Evolutionary conservation across 2,113 vertebrate species (phyloP).

Genomic region (Herpetotheres cachinnans): DNA sequence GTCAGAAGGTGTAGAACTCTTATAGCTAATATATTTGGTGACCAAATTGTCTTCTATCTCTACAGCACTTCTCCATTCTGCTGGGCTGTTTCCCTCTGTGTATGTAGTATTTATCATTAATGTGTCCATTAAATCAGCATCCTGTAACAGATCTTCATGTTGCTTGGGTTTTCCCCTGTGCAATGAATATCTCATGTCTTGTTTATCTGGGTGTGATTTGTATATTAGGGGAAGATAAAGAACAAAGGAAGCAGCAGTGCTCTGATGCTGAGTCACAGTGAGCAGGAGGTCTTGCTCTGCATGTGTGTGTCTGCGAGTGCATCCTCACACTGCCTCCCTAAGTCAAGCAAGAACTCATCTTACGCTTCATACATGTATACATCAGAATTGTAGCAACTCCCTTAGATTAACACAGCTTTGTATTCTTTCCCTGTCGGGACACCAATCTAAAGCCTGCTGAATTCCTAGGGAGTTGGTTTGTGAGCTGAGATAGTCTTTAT

Average conservation of each 20-base stretch:
- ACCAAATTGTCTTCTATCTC: background rate
- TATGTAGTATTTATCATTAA: background rate
- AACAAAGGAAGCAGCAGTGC: background rate
- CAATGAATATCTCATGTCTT: background rate
- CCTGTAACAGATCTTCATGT: background rate
- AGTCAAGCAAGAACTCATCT: background rate
- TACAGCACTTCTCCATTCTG: background rate
- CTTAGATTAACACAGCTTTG: background rate
- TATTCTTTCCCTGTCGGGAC: background rate
- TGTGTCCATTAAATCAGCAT: background rate
- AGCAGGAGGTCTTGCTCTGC: background rate
- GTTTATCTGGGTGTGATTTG: background rate
- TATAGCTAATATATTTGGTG: background rate
- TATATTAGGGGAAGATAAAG: background rate
- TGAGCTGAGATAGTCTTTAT: background rate
- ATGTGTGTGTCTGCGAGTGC: rapidly evolving
- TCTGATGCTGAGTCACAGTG: background rate
- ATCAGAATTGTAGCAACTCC: background rate
- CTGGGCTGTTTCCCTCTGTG: background rate
- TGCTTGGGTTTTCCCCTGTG: background rate
- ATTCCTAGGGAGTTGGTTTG: background rate
- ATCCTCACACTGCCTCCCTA: background rate
- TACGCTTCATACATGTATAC: rapidly evolving
- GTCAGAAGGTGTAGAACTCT: background rate
- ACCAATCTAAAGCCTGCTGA: background rate